Base-by-base conservation (phyloP, 2,888 invertebrate genomes). In the Folsomia manolachei region DNA sequence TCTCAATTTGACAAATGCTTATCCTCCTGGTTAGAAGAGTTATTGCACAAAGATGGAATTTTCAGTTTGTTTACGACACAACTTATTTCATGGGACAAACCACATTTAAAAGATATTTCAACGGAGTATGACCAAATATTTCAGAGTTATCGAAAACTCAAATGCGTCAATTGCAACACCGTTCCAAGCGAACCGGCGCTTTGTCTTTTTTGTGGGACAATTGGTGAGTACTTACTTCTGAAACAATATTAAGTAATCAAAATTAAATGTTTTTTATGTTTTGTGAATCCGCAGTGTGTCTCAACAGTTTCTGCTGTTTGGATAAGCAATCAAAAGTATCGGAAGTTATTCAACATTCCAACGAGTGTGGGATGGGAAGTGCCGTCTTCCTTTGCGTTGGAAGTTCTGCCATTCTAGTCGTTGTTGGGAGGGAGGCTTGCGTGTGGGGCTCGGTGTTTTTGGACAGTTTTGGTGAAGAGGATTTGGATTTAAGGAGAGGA, bases 381-480 rank as follows among this genome's bases (percentile, higher is more conserved):
- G 72, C 72, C 0, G 63, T 78, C 11, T 75, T 73, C 53, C 69
- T 78, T 1, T 78, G 75, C 26, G 69, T 75, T 18, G 65, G 69
- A 61, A 70, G 75, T 4, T 75, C 78, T 7, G 74, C 74, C 24
- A 70, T 78, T 23, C 39, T 70, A 4, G 66, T 78, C n/a, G 73
- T 78, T 7, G 60, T 70, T 24, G 78, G 74, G 60, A 70, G 70
- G 9, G 74, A 75, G 60, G 73, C 73, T 1, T 75, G 75, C 68
- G 71, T 71, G 23, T 78, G 78, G 78, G 78, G 78, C 23, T 74
- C 74, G 19, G 71, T 78, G n/a, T 78, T 73, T 68, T 62, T 78
- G 51, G 78, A 78, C 63, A 72, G 67, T 26, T 75, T 70, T 61
- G 75, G 74, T 19, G 78, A 78, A 60, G 75, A 75, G 52, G 78